Percentiles rank a stretch among this genome's conserved stretches.
Evolutionary conservation across 2,797 vertebrate species (phyloP).

Genomic region (Chrosomus eos): DNA sequence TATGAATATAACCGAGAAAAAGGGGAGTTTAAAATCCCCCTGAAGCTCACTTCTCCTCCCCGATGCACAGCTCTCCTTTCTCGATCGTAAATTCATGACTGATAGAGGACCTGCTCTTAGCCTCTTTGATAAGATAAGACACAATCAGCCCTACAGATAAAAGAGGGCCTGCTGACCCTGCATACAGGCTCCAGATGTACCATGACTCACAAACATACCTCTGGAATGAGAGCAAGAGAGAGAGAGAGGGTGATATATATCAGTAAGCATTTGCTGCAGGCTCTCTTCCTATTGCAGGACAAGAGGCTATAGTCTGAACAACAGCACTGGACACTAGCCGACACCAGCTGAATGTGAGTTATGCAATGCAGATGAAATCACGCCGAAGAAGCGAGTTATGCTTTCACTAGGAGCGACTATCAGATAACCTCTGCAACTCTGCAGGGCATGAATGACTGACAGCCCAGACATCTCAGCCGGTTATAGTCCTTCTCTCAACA

Average conservation of each 20-base stretch:
- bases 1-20: constrained; percentile 1
- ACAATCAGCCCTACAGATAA: constrained; percentile 54
- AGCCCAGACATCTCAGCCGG: constrained; percentile 36
- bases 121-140: constrained; percentile 57
- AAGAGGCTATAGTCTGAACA: constrained; percentile 2
- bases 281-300: constrained; percentile 6
- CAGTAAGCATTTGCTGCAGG: constrained; percentile 51
- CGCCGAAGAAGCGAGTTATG: constrained; percentile 28
- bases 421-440: constrained; percentile 53
- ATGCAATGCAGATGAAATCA: constrained; percentile 50
- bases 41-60: constrained; percentile 6
- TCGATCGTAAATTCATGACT: constrained; percentile 40
- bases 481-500: constrained; percentile 28
- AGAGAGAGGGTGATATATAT: constrained; percentile 52
- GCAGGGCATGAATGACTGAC: constrained; percentile 46
- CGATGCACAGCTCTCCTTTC: neutral
- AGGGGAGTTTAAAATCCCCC: constrained; percentile 11
- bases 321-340: constrained; percentile 7
- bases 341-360: constrained; percentile 42
- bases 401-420: constrained; percentile 37
- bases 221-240: constrained; percentile 43
- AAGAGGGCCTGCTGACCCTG: constrained; percentile 44
- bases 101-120: constrained; percentile 42
- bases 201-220: constrained; percentile 39
- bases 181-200: constrained; percentile 42